A percentile compares a stretch with the other conserved stretches of the same genome.
phyloP scores from a whole-genome alignment of 2,888 invertebrate genomes.

The Apomyelois bistriatella region DNA sequence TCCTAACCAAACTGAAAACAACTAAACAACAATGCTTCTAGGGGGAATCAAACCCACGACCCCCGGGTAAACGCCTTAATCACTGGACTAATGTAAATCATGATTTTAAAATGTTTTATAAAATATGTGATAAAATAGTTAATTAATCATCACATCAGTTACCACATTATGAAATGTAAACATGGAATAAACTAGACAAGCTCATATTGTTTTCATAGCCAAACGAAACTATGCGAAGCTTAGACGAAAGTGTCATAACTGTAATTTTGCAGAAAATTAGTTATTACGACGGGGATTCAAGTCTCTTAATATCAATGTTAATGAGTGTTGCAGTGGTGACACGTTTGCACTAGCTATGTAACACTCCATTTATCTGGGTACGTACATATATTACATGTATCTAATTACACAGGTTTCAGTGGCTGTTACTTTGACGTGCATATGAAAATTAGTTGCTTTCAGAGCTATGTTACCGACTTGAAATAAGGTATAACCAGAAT shows the following conservation, averaged over 20 bases:
- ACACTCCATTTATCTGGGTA: not conserved
- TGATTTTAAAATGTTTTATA: too few relatives aligned
- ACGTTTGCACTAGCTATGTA: not conserved
- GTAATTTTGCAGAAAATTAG: slow-evolving; percentile 11
- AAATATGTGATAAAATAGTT: too few relatives aligned
- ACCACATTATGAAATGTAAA: too few relatives aligned
- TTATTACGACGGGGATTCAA: slow-evolving; percentile 12
- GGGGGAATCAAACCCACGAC: too few relatives aligned
- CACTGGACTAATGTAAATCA: too few relatives aligned
- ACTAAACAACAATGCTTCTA: too few relatives aligned
- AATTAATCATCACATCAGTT: too few relatives aligned
- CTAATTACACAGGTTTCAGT: slow-evolving; percentile 5
- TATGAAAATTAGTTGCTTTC: not conserved
- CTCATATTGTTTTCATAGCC: not conserved
- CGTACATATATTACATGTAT: not conserved
- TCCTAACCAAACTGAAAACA: too few relatives aligned
- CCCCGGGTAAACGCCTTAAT: too few relatives aligned
- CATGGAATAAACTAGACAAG: not conserved
- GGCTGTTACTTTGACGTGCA: slow-evolving; percentile 4
- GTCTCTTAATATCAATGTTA: slow-evolving; percentile 14
- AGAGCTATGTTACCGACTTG: not conserved
- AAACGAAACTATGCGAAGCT: not conserved
- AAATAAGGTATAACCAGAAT: not conserved
- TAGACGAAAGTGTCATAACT: slow-evolving; percentile 9
- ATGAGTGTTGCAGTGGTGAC: slow-evolving; percentile 11